Conservation (phyloP, 2,797 vertebrate genomes). For the Potorous gilbertii region DNA sequence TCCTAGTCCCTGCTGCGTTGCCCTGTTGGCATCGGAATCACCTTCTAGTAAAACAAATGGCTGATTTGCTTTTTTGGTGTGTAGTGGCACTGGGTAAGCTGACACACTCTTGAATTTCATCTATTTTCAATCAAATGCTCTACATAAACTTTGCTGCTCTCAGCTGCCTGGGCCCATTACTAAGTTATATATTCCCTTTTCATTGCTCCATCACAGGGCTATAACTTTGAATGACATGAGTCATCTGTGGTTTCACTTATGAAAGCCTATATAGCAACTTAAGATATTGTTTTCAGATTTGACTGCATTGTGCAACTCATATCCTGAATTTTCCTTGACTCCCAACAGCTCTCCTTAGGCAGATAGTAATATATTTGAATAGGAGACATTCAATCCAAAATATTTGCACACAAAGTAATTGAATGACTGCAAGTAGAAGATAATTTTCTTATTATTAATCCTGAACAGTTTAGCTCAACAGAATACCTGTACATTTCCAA, state of each 20-base stretch:
- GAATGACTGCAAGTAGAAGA: slow-evolving; percentile 83
- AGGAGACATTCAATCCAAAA: slow-evolving; percentile 77
- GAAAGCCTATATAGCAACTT: slow-evolving; percentile 73
- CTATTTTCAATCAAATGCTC: slow-evolving; percentile 71
- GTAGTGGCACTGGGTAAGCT: slow-evolving; percentile 15
- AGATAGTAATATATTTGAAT: slow-evolving; percentile 78
- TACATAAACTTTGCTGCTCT: slow-evolving; percentile 67
- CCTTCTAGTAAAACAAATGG: slow-evolving; percentile 75
- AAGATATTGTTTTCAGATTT: slow-evolving; percentile 72
- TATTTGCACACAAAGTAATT: slow-evolving; percentile 80
- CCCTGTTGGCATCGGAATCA: slow-evolving; percentile 58
- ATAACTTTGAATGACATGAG: slow-evolving; percentile 70
- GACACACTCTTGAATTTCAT: slow-evolving; percentile 60
- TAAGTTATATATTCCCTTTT: slow-evolving; percentile 64
- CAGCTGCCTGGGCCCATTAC: slow-evolving; percentile 61
- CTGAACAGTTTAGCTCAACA: slow-evolving; percentile 76
- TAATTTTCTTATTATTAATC: slow-evolving; percentile 84
- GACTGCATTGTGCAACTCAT: slow-evolving; percentile 65
- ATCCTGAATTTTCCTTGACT: slow-evolving; percentile 67
- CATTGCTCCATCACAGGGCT: slow-evolving; percentile 60
- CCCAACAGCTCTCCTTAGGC: slow-evolving; percentile 64
- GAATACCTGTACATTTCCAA: slow-evolving; percentile 79
- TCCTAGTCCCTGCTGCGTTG: slow-evolving; percentile 25
- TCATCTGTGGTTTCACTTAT: slow-evolving; percentile 73
- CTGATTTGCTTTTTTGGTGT: slow-evolving; percentile 78